These are phyloP conservation scores for Drosophila demipolita DNA, from an alignment of 2,888 invertebrate species.

Conservation along the genomic window DNA sequence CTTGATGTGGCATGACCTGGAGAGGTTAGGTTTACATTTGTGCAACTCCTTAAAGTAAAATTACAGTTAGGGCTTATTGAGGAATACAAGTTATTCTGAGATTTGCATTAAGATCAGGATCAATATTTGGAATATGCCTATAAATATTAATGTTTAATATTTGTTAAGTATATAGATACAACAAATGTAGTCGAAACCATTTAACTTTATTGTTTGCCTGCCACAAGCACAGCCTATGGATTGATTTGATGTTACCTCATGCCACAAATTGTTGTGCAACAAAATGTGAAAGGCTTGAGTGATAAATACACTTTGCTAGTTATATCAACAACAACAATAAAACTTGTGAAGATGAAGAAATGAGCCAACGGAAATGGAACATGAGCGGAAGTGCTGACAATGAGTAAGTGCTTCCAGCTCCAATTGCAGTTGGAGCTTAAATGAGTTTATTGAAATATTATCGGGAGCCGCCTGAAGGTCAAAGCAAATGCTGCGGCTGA, in stretches of 20 bases:
- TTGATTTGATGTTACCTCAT: conserved; percentile 4
- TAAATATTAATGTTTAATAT: not conserved
- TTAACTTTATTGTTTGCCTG: conserved; percentile 29
- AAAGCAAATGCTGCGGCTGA: conserved; percentile 39
- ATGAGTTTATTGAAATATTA: conserved; percentile 50
- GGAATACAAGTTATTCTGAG: not conserved
- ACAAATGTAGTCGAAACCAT: not conserved
- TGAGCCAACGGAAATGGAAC: conserved; percentile 74
- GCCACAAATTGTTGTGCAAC: not conserved
- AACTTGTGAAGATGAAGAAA: conserved; percentile 27
- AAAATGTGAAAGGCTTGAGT: conserved; percentile 44
- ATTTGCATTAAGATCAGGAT: conserved; percentile 2
- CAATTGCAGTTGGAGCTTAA: conserved; percentile 14
- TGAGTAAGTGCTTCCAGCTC: not conserved
- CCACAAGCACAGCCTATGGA: conserved; percentile 21
- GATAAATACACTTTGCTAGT: conserved; percentile 64
- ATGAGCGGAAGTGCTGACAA: conserved; percentile 19
- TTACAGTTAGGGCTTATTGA: not conserved
- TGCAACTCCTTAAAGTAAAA: conserved; percentile 1
- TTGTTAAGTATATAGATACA: not conserved
- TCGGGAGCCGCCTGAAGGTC: conserved; percentile 52
- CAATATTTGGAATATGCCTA: conserved; percentile 1
- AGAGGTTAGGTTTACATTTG: not conserved
- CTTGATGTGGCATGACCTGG: not conserved
- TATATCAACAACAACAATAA: conserved; percentile 10